Evolutionary conservation across 2,888 invertebrate species (phyloP), one percentile per base, ranked within the genome.

Genomic region (Galerucella calmariensis): DNA sequence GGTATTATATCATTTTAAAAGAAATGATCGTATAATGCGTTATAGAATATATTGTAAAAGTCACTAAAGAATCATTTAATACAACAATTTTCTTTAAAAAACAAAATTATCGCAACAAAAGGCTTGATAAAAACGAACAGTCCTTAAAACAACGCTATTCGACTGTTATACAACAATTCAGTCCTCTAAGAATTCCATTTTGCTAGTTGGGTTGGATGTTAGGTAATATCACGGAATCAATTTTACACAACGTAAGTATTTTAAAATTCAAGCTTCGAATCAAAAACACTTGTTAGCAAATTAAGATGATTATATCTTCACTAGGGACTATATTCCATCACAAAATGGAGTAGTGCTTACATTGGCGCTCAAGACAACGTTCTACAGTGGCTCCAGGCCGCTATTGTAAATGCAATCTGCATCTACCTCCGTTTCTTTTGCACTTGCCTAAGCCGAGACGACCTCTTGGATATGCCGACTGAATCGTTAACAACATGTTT

Each of bases 401-500:
- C 74, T 67, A 75, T 77, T 77, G 67, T 73, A 56, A 53, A 77
- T 74, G 77, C 74, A 80, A 81, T 81, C 78, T 82, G 81, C 82
- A 83, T 84, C 78, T 79, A 78, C 61, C 61, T 79, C 68, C 76
- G 74, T 72, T 74, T 77, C 77, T 73, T 78, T 77, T 78, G 78
- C 80, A 75, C 77, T 79, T 76, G 73, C 76, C 77, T 65, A 77
- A 75, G 65, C 75, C 77, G 73, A 77, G 63, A 65, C 65, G 72
- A 74, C 77, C 72, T 20, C 74, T 77, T 61, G 58, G 78, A 74
- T 75, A 81, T 81, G 82, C 81, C 73, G 53, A 67, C 74, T 78
- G 83, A 82, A 83, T 83, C 78, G 81, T 78, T 81, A 83, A 83
- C 81, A 82, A 82, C 14, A 48, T 16, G 35, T 16, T n/a, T 58